Evolutionary conservation across 2,113 vertebrate genomes (phyloP).

Genomic region (Sapayoa aenigma): DNA sequence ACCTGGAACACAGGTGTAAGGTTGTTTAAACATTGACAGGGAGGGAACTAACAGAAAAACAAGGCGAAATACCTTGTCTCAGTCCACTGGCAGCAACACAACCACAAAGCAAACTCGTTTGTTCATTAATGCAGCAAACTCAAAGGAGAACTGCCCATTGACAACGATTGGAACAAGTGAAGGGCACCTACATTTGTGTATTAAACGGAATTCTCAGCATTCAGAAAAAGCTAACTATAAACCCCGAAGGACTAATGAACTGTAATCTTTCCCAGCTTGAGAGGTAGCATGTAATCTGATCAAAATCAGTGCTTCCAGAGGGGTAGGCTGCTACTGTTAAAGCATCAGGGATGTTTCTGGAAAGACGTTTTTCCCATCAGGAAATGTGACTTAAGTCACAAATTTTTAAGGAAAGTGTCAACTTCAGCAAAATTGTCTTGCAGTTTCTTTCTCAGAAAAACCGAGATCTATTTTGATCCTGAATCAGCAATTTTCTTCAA

Average conservation of each 20-base stretch:
- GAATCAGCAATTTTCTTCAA: background rate
- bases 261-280: background rate
- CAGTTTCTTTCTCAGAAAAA: background rate
- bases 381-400: background rate
- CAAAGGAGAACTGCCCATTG: background rate
- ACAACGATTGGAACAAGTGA: background rate
- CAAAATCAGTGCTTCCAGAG: slow-evolving; percentile 15
- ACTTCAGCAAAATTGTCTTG: background rate
- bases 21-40: slow-evolving; percentile 27
- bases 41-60: background rate
- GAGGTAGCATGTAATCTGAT: background rate
- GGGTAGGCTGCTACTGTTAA: background rate
- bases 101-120: background rate
- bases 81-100: background rate
- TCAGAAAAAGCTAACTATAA: background rate
- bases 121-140: background rate
- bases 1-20: slow-evolving; percentile 39
- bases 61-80: slow-evolving; percentile 35
- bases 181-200: background rate
- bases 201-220: background rate
- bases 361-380: background rate
- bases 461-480: background rate
- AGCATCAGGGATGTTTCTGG: background rate
- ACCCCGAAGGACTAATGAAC: background rate
- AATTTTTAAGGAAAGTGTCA: background rate